Conservation (phyloP, 2,113 vertebrate species). For the Coregonus clupeaformis region DNA sequence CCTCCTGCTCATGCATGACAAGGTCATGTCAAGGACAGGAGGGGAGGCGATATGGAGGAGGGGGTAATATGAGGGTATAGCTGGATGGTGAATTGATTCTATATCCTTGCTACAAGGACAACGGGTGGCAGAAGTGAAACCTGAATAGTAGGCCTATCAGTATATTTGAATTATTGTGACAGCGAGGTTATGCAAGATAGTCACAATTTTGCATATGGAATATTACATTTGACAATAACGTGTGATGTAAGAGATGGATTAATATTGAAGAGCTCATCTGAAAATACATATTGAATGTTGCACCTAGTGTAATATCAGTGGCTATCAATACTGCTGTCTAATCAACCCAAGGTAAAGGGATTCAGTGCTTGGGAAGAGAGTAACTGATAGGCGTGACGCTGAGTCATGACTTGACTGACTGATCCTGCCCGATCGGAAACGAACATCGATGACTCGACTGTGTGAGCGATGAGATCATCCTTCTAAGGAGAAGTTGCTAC, state of each 20-base stretch:
- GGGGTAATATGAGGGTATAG: conserved; percentile 17
- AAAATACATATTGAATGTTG: not conserved
- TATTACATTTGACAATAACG: too few species aligned
- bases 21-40: conserved; percentile 54
- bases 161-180: not conserved
- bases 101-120: conserved; percentile 9
- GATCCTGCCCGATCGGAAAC: not conserved
- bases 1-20: conserved; percentile 20
- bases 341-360: not conserved
- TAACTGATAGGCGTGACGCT: conserved; percentile 21
- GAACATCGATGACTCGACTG: conserved; percentile 5
- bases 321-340: not conserved
- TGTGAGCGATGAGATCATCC: not conserved
- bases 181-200: not conserved
- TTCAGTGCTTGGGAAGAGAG: too few species aligned
- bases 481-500: too few species aligned
- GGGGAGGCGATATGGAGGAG: not conserved
- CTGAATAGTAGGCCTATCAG: not conserved
- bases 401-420: conserved; percentile 36
- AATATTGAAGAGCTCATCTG: not conserved
- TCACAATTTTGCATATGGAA: too few species aligned
- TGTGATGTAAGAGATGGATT: too few species aligned
- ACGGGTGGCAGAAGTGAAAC: not conserved
- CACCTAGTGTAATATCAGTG: not conserved
- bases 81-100: conserved; percentile 15